phyloP scores from a whole-genome alignment of 2,888 invertebrate species.

The Drosophila meridiana region DNA sequence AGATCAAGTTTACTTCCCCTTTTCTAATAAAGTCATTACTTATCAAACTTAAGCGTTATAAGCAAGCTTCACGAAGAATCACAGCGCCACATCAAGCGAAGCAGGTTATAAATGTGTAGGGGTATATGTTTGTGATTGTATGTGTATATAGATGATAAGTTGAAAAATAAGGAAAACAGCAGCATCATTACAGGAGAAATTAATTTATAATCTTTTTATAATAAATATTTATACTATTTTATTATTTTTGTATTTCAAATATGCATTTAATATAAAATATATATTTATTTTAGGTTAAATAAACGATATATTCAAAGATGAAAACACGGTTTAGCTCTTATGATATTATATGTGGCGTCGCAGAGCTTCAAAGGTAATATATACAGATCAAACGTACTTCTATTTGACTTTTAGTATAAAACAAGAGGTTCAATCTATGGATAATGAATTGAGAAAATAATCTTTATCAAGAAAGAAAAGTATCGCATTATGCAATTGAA shows the following conservation, averaged over 20 bases:
- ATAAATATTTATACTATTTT: background rate
- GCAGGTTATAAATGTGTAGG: no score
- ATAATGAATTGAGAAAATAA: background rate
- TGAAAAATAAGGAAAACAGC: no score
- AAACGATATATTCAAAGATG: slow-evolving; percentile 87
- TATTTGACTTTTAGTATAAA: background rate
- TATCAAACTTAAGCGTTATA: no score
- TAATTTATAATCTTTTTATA: background rate
- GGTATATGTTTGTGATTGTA: no score
- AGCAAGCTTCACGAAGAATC: no score
- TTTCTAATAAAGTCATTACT: no score
- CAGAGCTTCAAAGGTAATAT: slow-evolving; percentile 92
- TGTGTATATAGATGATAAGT: no score
- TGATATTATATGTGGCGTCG: slow-evolving; percentile 95
- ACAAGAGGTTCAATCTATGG: background rate
- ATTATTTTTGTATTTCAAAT: background rate
- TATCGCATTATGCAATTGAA: no score
- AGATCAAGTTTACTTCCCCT: no score
- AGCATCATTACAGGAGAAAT: no score
- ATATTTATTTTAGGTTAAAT: slow-evolving; percentile 52
- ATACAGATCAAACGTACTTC: background rate
- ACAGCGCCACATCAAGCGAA: no score
- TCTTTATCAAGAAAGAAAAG: no score
- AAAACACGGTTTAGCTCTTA: slow-evolving; percentile 97
- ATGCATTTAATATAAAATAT: background rate